Percentiles rank a stretch among this genome's conserved stretches.
Evolutionary conservation across 2,113 vertebrate species (phyloP).

Genomic region (Corythoichthys haematopterus): DNA sequence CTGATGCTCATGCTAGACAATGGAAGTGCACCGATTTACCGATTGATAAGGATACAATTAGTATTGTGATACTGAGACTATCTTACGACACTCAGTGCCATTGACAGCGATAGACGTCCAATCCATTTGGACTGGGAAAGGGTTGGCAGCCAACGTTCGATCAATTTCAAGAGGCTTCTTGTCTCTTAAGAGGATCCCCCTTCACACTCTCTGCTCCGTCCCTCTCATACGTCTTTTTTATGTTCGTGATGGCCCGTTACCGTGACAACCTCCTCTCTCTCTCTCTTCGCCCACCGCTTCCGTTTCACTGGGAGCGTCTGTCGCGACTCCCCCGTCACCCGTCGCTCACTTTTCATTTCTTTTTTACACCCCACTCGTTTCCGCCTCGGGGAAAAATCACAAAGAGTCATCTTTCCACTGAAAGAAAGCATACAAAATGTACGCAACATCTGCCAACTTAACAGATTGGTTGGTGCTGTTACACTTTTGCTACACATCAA

Average conservation of each 20-base stretch:
- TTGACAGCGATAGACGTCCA: background rate
- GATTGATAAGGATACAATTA: background rate
- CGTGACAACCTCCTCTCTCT: slow-evolving; percentile 61
- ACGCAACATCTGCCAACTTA: too few species aligned
- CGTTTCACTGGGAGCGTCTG: slow-evolving; percentile 7
- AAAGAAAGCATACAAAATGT: background rate
- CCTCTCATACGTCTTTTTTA: slow-evolving; percentile 48
- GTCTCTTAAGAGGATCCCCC: background rate
- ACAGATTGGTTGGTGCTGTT: slow-evolving; percentile 14
- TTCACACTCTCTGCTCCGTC: slow-evolving; percentile 16
- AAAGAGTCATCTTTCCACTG: background rate
- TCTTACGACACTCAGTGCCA: background rate
- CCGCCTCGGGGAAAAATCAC: background rate
- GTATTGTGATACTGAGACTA: background rate
- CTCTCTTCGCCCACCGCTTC: slow-evolving; percentile 65
- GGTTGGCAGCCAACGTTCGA: background rate
- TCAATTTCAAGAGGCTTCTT: background rate
- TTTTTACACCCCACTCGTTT: slow-evolving; percentile 1
- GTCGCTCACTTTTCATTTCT: slow-evolving; percentile 28
- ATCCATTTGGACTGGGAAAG: background rate
- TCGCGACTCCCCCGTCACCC: slow-evolving; percentile 37
- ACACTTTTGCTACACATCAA: too few species aligned
- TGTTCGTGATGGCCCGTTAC: slow-evolving; percentile 69
- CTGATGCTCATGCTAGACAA: background rate
- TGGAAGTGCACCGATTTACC: background rate